These are phyloP conservation scores for Gymnorhina tibicen DNA, from an alignment of 2,113 vertebrate genomes.

Conservation along the genomic window DNA sequence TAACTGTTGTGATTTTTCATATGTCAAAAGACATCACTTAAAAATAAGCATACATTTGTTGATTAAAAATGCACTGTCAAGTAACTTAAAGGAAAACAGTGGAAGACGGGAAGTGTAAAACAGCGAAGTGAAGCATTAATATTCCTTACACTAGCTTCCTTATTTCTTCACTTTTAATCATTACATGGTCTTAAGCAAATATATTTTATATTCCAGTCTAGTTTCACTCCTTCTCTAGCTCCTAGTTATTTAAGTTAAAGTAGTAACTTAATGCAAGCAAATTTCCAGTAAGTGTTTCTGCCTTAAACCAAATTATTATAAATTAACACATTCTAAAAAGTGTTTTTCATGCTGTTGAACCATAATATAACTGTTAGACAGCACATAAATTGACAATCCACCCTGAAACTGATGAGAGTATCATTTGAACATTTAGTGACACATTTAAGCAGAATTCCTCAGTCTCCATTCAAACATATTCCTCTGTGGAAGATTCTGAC, in stretches of 20 bases:
- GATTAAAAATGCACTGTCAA: not conserved
- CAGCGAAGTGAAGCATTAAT: not conserved
- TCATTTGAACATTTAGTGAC: not conserved
- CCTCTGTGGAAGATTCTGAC: not conserved
- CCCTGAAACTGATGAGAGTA: not conserved
- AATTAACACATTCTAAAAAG: not conserved
- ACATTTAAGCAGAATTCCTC: not conserved
- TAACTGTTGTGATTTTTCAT: not conserved
- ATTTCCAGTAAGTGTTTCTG: conserved; percentile 1
- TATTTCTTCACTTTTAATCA: conserved; percentile 26
- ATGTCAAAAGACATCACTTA: not conserved
- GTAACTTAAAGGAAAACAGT: not conserved
- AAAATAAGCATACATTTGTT: not conserved
- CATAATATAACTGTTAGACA: not conserved
- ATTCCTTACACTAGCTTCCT: not conserved
- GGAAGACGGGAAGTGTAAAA: not conserved
- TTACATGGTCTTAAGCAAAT: not conserved
- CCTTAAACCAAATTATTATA: conserved; percentile 15
- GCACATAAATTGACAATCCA: not conserved
- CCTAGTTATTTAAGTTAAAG: conserved; percentile 37
- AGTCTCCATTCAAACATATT: conserved; percentile 32
- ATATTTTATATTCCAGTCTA: conserved; percentile 11
- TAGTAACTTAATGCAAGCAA: conserved; percentile 15
- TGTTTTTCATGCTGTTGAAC: not conserved
- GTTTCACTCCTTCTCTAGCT: not conserved